Conservation (phyloP, 2,888 invertebrate species). For the Agrilus cyanescens region DNA sequence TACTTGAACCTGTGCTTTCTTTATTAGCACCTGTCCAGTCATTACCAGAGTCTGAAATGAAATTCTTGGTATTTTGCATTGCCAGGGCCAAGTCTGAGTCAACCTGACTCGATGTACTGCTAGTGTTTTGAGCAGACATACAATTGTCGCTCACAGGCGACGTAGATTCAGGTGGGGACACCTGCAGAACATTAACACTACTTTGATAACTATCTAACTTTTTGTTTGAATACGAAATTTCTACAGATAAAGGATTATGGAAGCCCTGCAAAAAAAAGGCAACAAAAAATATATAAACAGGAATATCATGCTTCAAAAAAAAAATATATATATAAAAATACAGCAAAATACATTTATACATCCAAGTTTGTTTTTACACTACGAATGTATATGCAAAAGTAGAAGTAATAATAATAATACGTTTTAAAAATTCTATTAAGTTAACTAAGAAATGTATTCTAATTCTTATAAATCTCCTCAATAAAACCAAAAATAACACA, state of each 20-base stretch:
- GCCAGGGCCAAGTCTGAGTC: slow-evolving; percentile 2
- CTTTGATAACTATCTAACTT: slow-evolving; percentile 28
- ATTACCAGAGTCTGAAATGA: slow-evolving; percentile 1
- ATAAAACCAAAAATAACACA: too few species aligned
- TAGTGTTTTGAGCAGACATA: slow-evolving; percentile 2
- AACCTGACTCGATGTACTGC: neutral
- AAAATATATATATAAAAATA: neutral
- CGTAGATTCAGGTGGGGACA: slow-evolving; percentile 19
- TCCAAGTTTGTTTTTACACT: too few species aligned
- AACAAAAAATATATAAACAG: neutral
- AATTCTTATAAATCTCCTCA: too few species aligned
- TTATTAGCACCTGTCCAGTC: slow-evolving; percentile 5
- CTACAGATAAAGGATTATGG: slow-evolving; percentile 25
- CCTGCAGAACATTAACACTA: slow-evolving; percentile 29
- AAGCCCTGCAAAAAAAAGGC: slow-evolving; percentile 21
- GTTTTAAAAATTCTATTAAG: too few species aligned
- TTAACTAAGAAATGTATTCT: too few species aligned
- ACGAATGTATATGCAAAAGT: too few species aligned
- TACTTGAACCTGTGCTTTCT: slow-evolving; percentile 3
- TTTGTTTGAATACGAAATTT: slow-evolving; percentile 27
- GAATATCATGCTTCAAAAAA: neutral
- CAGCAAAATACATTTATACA: neutral
- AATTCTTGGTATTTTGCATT: slow-evolving; percentile 5
- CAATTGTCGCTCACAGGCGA: slow-evolving; percentile 14
- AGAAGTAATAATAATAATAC: too few species aligned